A percentile compares a stretch with the other conserved stretches of the same genome.
Conservation (phyloP, 37 sponge, comb jelly and placozoan species). For the Aphrocallistes beatrix region DNA sequence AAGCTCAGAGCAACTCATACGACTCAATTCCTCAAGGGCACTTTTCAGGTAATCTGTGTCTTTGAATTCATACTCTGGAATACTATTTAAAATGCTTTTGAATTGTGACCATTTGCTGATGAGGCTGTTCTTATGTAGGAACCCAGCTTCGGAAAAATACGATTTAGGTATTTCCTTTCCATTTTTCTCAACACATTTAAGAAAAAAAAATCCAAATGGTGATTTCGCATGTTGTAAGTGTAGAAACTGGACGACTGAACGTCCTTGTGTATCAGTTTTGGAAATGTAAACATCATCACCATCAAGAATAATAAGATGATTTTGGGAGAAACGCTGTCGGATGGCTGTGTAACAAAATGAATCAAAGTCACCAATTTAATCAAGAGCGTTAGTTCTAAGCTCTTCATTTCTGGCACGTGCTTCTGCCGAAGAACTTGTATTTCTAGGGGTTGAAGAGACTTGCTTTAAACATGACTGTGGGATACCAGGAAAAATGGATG, state of each 20-base stretch:
- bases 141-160: conserved; percentile 6
- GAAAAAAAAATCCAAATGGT: background rate
- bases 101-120: conserved; percentile 11
- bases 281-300: conserved; percentile 5
- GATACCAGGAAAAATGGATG: background rate
- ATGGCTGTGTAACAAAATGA: conserved; percentile 7
- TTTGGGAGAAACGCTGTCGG: background rate
- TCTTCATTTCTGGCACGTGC: conserved; percentile 13
- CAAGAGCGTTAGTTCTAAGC: conserved; percentile 19
- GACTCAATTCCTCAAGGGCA: background rate
- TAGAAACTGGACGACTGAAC: conserved; percentile 14
- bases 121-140: conserved; percentile 17
- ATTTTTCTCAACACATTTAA: conserved; percentile 20
- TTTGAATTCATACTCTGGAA: no score
- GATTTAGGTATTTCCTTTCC: conserved; percentile 13
- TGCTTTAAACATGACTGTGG: no score
- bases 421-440: conserved; percentile 16
- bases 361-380: conserved; percentile 16
- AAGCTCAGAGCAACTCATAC: no score
- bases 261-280: background rate
- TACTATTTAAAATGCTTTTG: conserved; percentile 12
- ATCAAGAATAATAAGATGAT: conserved; percentile 18
- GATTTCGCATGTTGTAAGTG: conserved; percentile 4
- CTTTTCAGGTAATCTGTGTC: background rate
- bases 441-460: no score